These are phyloP conservation scores for Scotopteryx bipunctaria DNA, from an alignment of 2,888 invertebrate species.

Conservation along the genomic window DNA sequence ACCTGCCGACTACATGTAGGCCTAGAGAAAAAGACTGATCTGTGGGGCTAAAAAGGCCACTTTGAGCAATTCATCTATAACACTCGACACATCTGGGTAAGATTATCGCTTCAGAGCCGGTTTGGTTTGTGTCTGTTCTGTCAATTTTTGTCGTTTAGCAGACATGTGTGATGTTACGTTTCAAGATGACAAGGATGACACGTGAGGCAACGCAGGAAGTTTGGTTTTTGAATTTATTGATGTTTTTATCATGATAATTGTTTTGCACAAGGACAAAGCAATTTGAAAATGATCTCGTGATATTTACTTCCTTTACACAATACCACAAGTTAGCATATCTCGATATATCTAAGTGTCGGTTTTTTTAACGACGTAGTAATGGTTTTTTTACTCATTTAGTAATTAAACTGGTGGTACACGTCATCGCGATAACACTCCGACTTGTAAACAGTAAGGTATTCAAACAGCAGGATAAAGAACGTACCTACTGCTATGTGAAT, in stretches of 20 bases:
- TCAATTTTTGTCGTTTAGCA: constrained; percentile 37
- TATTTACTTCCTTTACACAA: too few relatives aligned
- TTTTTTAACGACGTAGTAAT: constrained; percentile 3
- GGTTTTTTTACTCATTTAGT: constrained; percentile 23
- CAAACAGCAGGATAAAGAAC: constrained; percentile 24
- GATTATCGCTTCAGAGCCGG: constrained; percentile 42
- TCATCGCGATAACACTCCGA: constrained; percentile 27
- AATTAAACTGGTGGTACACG: constrained; percentile 28
- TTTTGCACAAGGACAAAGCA: not conserved
- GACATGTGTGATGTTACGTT: constrained; percentile 34
- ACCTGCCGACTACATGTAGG: too few relatives aligned
- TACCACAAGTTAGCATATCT: too few relatives aligned
- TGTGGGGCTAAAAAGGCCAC: too few relatives aligned
- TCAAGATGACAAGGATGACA: constrained; percentile 30
- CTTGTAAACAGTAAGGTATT: constrained; percentile 20
- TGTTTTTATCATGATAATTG: constrained; percentile 10
- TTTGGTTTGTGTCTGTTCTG: constrained; percentile 41
- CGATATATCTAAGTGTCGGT: constrained; percentile 4
- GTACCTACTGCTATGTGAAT: constrained; percentile 13
- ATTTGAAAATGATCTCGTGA: not conserved
- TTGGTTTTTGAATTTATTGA: constrained; percentile 11
- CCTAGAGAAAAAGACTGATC: too few relatives aligned
- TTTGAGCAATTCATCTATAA: too few relatives aligned
- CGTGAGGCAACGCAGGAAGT: constrained; percentile 22
- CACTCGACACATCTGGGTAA: constrained; percentile 39